These are phyloP conservation scores for Corythornis vintsioides DNA, from an alignment of 2,113 vertebrate species.

Conservation along the genomic window DNA sequence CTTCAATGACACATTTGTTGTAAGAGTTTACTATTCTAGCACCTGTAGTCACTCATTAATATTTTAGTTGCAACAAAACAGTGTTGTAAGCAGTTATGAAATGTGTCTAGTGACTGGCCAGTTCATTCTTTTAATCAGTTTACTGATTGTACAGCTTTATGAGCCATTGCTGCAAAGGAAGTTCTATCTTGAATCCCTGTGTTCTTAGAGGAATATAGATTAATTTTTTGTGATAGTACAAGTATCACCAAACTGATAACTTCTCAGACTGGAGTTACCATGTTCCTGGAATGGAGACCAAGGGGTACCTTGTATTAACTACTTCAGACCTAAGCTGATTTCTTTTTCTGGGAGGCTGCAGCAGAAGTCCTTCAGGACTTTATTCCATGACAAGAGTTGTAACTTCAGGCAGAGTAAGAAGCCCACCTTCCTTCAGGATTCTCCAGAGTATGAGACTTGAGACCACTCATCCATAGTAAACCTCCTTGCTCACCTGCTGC, in stretches of 20 bases:
- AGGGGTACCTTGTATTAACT: background rate
- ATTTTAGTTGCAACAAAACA: background rate
- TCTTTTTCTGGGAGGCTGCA: background rate
- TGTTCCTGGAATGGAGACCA: background rate
- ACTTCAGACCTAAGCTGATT: background rate
- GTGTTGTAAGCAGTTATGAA: background rate
- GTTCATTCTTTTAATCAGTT: background rate
- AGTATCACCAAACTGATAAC: background rate
- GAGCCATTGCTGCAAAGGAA: background rate
- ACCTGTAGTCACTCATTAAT: background rate
- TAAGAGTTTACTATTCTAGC: background rate
- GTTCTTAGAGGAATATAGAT: background rate
- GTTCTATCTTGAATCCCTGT: background rate
- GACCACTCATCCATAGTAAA: background rate
- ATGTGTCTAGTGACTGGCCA: background rate
- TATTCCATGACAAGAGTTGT: background rate
- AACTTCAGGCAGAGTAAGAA: background rate
- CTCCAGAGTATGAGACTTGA: background rate
- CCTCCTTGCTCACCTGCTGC: background rate
- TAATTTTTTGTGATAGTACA: background rate
- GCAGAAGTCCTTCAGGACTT: background rate
- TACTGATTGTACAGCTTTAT: background rate
- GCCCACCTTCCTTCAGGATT: background rate
- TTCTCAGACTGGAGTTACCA: background rate
- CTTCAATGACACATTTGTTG: background rate